Base-by-base conservation (phyloP, 2,888 invertebrate genomes). In the Liodrosophila aerea region DNA sequence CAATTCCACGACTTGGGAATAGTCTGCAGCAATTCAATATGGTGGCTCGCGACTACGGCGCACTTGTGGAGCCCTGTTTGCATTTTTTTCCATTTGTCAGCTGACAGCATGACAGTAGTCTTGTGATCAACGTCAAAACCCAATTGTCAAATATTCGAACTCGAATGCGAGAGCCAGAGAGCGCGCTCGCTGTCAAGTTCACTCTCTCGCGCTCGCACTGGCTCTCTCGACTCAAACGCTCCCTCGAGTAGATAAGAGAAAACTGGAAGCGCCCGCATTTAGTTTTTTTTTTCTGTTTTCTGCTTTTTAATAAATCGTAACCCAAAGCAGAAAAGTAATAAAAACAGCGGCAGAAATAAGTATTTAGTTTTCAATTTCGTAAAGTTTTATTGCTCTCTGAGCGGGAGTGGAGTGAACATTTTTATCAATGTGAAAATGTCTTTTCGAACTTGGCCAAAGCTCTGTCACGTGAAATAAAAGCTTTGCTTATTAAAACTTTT, bases 71-170 rank as follows among this genome's bases (percentile, higher is more conserved):
- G 47, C 37, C 51, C 8, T 30, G 40, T 61, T 44, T 67, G 56
- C 50, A 60, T 72, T 73, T 69, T 41, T 54, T 72, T 76, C 46
- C 61, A 64, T 62, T 81, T 75, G 85, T 86, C 85, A 86, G 85
- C 87, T 86, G 85, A 85, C 86, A 62, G 60, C 76, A 71, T 85
- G 85, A 85, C 77, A 77, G 67, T 60, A 73, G 86, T 86, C 86
- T 78, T 76, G 75, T 78, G 86, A 86, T 86, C 87, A 72, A 82
- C 76, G 87, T 87, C 87, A 85, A 76, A n/a, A 74, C 64, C 56
- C 58, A 74, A 72, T 74, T 85, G 86, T 85, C 85, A 85, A 78
- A 85, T 64, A 52, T 84, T 82, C 82, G 82, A 82, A 67, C 52
- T 82, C 83, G 85, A 85, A 83, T 57, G 45, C 7, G 45, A n/a